Evolutionary conservation across 2,797 vertebrate genomes (phyloP).

Genomic region (Chelon auratus): DNA sequence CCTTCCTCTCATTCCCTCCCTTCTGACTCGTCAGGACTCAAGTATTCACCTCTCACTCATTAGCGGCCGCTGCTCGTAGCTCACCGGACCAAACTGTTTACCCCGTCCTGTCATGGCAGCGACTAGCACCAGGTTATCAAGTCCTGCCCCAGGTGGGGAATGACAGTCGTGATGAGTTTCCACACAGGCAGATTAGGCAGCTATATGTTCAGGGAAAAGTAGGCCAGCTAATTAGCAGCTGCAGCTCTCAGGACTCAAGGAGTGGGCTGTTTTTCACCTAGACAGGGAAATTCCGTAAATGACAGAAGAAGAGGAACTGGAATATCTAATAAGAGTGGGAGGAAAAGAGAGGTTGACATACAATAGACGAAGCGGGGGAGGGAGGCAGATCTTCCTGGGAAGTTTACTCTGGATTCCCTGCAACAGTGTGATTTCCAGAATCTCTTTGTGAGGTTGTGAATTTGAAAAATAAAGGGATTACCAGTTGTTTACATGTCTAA

Average conservation of each 20-base stretch:
- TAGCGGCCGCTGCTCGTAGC: constrained; percentile 71
- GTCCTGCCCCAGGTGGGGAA: constrained; percentile 53
- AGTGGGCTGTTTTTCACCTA: constrained; percentile 75
- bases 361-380: constrained; percentile 38
- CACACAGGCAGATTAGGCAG: constrained; percentile 64
- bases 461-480: neutral
- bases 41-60: constrained; percentile 79
- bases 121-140: constrained; percentile 74
- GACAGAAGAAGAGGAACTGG: constrained; percentile 56
- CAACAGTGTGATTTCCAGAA: constrained; percentile 1
- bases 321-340: constrained; percentile 63
- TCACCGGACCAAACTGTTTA: constrained; percentile 74
- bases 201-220: constrained; percentile 58
- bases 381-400: constrained; percentile 29
- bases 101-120: constrained; percentile 65
- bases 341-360: constrained; percentile 55
- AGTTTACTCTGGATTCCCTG: constrained; percentile 38
- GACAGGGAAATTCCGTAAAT: constrained; percentile 70
- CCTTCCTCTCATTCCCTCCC: constrained; percentile 55
- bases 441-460: constrained; percentile 25
- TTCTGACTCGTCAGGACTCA: constrained; percentile 62
- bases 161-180: constrained; percentile 74
- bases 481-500: too few relatives aligned
- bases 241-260: constrained; percentile 49
- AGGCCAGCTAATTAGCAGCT: constrained; percentile 82